These are phyloP conservation scores for Acanthoscelides obtectus DNA, from an alignment of 2,888 invertebrate genomes.

Conservation along the genomic window DNA sequence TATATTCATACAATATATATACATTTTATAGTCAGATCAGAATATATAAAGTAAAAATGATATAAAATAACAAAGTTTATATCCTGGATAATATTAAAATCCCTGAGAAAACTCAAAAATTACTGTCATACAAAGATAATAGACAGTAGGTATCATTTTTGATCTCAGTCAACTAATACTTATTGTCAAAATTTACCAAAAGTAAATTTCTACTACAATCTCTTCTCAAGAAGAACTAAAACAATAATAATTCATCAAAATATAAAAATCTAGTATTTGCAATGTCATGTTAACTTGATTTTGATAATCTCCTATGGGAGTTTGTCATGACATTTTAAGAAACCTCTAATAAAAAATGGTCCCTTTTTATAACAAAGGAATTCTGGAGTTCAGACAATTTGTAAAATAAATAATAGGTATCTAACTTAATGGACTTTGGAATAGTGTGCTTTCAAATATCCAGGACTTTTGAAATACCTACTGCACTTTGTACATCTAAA, in stretches of 20 bases:
- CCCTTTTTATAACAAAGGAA: background rate
- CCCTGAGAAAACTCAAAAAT: background rate
- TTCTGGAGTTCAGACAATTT: background rate
- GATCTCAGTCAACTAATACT: too few relatives aligned
- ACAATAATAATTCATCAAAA: too few relatives aligned
- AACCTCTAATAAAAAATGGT: too few relatives aligned
- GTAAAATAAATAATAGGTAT: slow-evolving; percentile 2
- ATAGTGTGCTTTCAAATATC: slow-evolving; percentile 44
- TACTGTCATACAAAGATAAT: background rate
- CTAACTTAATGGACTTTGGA: slow-evolving; percentile 40
- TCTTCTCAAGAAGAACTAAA: too few relatives aligned
- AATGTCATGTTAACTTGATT: too few relatives aligned
- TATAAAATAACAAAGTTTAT: background rate
- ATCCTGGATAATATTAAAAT: background rate
- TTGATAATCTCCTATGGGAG: too few relatives aligned
- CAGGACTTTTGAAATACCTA: slow-evolving; percentile 45
- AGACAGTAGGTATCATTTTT: too few relatives aligned
- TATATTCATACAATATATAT: too few relatives aligned
- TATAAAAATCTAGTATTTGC: too few relatives aligned
- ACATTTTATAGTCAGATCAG: background rate
- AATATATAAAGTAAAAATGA: background rate
- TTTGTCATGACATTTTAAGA: too few relatives aligned
- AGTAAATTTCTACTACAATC: too few relatives aligned
- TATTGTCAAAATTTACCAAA: too few relatives aligned
- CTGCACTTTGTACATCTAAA: slow-evolving; percentile 44